phyloP scores from a whole-genome alignment of 2,113 vertebrate species.

The Microcebus lehilahytsara region DNA sequence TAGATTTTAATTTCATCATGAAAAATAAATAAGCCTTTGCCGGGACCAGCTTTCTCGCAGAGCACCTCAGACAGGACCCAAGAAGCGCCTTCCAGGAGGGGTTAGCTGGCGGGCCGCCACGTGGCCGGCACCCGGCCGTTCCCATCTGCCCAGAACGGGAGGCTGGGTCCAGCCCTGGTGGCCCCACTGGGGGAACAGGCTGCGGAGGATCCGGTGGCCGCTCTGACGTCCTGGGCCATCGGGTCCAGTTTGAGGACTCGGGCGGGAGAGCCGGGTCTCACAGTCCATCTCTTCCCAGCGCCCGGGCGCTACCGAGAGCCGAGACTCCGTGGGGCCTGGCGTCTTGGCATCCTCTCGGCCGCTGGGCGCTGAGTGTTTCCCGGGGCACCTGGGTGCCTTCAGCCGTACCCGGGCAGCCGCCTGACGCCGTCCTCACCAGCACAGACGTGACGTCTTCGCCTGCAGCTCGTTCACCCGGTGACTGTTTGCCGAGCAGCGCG shows the following conservation, averaged over 20 bases:
- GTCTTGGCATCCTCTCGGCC: too few species aligned
- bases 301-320: neutral
- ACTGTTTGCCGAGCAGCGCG: too few species aligned
- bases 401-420: rapidly evolving
- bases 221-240: neutral
- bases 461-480: too few species aligned
- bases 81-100: neutral
- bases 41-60: neutral
- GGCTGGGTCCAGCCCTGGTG: too few species aligned
- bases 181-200: too few species aligned
- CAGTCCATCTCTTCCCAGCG: neutral
- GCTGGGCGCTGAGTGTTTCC: neutral
- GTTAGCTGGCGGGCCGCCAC: rapidly evolving
- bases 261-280: neutral
- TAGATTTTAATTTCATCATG: neutral
- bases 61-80: too few species aligned
- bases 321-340: neutral
- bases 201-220: rapidly evolving
- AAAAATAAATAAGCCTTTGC: too few species aligned
- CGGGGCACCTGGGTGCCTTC: neutral
- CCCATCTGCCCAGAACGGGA: rapidly evolving
- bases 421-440: rapidly evolving
- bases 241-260: neutral
- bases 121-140: neutral
- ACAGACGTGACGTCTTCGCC: too few species aligned